A percentile compares a stretch with the other conserved stretches of the same genome.
Conservation (phyloP, 1,140 invertebrate species). For the Drosophila miranda region DNA sequence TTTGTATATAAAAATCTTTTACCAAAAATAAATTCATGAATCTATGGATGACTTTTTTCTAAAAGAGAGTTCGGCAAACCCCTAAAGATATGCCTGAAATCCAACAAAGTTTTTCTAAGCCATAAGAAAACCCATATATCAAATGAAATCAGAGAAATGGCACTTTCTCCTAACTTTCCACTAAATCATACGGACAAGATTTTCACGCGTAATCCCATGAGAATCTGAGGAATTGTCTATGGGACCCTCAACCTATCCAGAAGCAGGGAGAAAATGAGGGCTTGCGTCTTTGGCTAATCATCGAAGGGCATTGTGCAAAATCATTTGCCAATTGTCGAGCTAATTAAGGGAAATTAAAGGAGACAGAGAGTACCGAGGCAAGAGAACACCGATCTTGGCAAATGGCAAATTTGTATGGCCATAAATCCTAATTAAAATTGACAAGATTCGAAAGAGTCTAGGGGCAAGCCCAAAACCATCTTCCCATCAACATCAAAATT, state of each 20-base stretch:
- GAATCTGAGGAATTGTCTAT: neutral
- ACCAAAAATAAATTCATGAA: too few species aligned
- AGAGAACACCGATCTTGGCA: neutral
- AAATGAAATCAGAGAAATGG: conserved; percentile 12
- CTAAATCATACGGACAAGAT: conserved; percentile 34
- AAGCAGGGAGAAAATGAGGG: too few species aligned
- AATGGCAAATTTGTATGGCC: conserved; percentile 48
- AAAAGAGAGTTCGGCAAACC: too few species aligned
- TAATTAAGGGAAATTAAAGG: conserved; percentile 57
- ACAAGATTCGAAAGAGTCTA: conserved; percentile 44
- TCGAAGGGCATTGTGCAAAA: conserved; percentile 50
- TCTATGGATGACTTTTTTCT: too few species aligned
- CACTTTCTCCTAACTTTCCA: conserved; percentile 39
- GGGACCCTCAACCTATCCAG: too few species aligned
- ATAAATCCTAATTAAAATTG: conserved; percentile 78
- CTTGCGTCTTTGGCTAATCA: too few species aligned
- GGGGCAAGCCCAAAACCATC: too few species aligned
- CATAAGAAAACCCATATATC: neutral
- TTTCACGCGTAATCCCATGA: conserved; percentile 10
- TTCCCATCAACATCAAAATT: too few species aligned
- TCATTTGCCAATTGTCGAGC: conserved; percentile 73
- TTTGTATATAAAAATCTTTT: too few species aligned
- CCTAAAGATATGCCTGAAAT: too few species aligned
- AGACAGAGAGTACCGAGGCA: neutral
- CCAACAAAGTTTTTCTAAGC: too few species aligned